Evolutionary conservation across 2,797 vertebrate genomes (phyloP).

Genomic region (Phrynocephalus vlangalii): DNA sequence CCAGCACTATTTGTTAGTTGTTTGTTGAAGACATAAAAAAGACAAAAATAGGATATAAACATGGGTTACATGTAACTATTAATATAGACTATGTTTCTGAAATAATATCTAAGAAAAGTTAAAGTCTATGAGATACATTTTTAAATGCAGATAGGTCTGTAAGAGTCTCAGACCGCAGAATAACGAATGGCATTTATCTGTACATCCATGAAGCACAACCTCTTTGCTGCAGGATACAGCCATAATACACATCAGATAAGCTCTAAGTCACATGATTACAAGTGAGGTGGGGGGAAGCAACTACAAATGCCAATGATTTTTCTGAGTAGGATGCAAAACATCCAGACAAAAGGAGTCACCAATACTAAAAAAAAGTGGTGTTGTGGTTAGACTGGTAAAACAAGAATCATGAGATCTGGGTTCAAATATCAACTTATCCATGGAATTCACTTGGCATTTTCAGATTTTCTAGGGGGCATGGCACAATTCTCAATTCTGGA

Average conservation of each 20-base stretch:
- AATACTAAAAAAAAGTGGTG: too few species aligned
- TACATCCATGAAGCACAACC: too few species aligned
- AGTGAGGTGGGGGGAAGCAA: neutral
- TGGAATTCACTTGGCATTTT: too few species aligned
- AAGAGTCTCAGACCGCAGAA: neutral
- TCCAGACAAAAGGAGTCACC: neutral
- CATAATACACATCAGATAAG: neutral
- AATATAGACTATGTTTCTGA: neutral
- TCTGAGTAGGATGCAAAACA: neutral
- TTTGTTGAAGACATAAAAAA: neutral
- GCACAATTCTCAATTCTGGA: too few species aligned
- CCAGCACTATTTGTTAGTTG: too few species aligned
- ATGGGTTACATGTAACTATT: neutral
- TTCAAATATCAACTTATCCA: too few species aligned
- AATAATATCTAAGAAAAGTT: neutral
- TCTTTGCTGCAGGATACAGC: neutral
- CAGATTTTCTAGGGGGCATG: too few species aligned
- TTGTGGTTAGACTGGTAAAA: too few species aligned
- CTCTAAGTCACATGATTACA: neutral
- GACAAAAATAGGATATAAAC: neutral
- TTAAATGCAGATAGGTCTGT: neutral
- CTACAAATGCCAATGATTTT: neutral
- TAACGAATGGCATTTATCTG: too few species aligned
- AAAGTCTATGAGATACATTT: neutral
- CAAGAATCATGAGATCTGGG: too few species aligned